Base-by-base conservation (phyloP, 2,888 invertebrate genomes). In the Epsilonema sp. region DNA sequence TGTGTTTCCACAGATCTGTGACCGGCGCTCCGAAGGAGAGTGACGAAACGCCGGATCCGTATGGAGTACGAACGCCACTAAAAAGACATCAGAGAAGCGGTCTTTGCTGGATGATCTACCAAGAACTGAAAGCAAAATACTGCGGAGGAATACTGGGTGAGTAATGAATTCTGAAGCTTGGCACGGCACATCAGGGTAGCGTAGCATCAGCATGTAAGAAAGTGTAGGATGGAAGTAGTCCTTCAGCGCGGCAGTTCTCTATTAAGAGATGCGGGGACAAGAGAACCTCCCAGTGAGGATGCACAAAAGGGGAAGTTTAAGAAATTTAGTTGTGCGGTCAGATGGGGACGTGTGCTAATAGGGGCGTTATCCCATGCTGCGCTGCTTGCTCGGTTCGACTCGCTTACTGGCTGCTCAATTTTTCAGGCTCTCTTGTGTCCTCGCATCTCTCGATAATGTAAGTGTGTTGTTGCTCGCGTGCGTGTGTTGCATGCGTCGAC, bases 111-210 rank as follows among this genome's bases (percentile, higher is more conserved):
- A 70, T 92, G 58, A 60, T 73, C 21, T 90, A 87, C 86, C 70
- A 90, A 21, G 92, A 92, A 69, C 71, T 71, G n/a, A 82, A 85
- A 65, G 55, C n/a, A n/a, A n/a, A 61, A 16, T 78, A 76, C 45
- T 82, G 83, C 0, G 86, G 87, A 1, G 90, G 90, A 16, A 81
- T 90, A 55, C 72, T 90, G 44, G 83, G 82, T 75, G 70, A 66
- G 42, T 43, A 1, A 3, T 25, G 13, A 2, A n/a, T 44, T 44
- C 20, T n/a, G n/a, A n/a, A 8, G 38, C 5, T 20, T 38, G 11
- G 16, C 38, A 8, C 13, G 19, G 8, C 5, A 20, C 11, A 8
- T 5, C 38, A 11, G 16, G 31, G 31, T 31, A 31, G 31, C 31
- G 16, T 31, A 31, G 31, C 31, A 11, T 16, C 16, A 16, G 8